Evolutionary conservation across 2,797 vertebrate genomes (phyloP), one percentile per base, ranked within the genome.

Genomic region (Hippocampus kuda): DNA sequence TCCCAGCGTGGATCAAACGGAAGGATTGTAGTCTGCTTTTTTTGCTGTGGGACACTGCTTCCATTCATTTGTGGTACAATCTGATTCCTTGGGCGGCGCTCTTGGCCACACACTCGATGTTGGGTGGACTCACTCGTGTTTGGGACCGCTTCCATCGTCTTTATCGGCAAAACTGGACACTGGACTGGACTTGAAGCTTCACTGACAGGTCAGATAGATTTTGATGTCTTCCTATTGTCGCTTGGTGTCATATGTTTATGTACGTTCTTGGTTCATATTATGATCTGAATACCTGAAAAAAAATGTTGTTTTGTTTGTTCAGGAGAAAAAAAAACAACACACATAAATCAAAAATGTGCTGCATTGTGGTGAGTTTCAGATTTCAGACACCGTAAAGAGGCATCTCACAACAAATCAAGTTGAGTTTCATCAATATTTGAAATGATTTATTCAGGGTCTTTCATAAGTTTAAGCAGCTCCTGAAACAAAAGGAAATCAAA

Each of bases 51-150:
- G 84, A 91, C 91, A 93, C 88, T 87, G 85, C 75, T 79, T 79
- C 88, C 46, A 89, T 92, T 93, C 90, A 89, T 91, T 77, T 85
- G 73, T 71, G 67, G 85, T 84, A 86, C 85, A 81, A 90, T 86
- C 88, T 75, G 81, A 86, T 85, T 85, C 85, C 78, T 77, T 78
- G 78, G 78, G 78, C 81, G 34, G 61, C 75, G 82, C 76, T 74
- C 79, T 59, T 71, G 67, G 70, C 78, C 73, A 75, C 72, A 72
- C 71, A 77, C 70, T 75, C 79, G 13, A 79, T 66, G 69, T 83
- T 75, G 82, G 64, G 74, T 71, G 82, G 71, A 75, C 83, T 84
- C 79, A 81, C 60, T 81, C 71, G 73, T 70, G 61, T 54, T 70
- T 44, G 68, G 72, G 61, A 81, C 77, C 75, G 63, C 69, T 57